Conservation (phyloP, 2,113 vertebrate species). For the Glaucidium brasilianum region DNA sequence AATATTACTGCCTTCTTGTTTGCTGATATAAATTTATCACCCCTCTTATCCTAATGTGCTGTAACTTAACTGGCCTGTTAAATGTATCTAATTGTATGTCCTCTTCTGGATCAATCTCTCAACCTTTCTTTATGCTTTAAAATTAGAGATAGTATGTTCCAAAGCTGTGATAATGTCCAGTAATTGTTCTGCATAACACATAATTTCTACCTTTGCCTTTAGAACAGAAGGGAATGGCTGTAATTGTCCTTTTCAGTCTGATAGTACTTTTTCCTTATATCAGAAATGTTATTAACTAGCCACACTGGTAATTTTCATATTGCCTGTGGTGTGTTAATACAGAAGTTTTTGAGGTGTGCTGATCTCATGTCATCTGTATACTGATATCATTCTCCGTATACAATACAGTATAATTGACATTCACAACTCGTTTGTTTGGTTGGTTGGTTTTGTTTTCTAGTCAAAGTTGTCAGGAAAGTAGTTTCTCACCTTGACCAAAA, state of each 20-base stretch:
- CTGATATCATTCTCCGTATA: not conserved
- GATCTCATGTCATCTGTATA: not conserved
- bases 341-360: not conserved
- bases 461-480: not conserved
- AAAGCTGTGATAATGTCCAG: not conserved
- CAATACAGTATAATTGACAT: not conserved
- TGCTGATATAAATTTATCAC: not conserved
- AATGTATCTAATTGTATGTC: not conserved
- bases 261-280: not conserved
- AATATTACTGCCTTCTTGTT: not conserved
- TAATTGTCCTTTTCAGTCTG: not conserved
- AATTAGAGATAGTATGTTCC: not conserved
- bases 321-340: not conserved
- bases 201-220: not conserved
- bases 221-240: not conserved
- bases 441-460: not conserved
- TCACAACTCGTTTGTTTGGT: not conserved
- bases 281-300: not conserved
- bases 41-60: not conserved
- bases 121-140: not conserved
- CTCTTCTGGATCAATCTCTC: not conserved
- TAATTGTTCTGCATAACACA: not conserved
- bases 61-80: not conserved
- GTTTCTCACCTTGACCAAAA: not conserved
- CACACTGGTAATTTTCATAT: not conserved